Evolutionary conservation across 2,888 invertebrate species (phyloP).

Genomic region (Gymnosoma rotundatum): DNA sequence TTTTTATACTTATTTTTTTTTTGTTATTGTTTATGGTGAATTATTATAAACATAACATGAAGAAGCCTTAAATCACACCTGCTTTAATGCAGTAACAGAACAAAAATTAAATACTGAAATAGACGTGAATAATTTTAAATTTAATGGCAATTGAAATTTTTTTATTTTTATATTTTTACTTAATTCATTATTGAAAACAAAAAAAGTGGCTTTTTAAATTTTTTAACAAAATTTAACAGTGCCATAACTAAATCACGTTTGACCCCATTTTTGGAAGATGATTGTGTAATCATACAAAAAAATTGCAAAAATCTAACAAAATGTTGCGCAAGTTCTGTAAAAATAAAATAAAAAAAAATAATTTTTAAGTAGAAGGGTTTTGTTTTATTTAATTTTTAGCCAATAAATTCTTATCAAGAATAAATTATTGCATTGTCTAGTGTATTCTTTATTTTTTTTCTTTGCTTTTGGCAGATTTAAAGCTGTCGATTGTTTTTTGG

Average conservation of each 20-base stretch:
- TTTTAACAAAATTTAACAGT: constrained; percentile 22
- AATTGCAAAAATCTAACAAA: not conserved
- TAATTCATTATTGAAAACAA: constrained; percentile 5
- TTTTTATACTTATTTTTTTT: too few relatives aligned
- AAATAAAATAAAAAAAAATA: not conserved
- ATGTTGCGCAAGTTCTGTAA: not conserved
- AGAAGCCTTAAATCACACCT: too few relatives aligned
- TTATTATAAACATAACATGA: too few relatives aligned
- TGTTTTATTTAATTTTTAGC: not conserved
- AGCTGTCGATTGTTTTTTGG: not conserved
- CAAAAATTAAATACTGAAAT: too few relatives aligned
- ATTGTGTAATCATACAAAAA: constrained; percentile 6
- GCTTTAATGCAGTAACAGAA: too few relatives aligned
- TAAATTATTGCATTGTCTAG: not conserved
- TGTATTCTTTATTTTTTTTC: not conserved
- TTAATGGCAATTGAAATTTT: constrained; percentile 8
- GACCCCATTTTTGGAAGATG: constrained; percentile 49
- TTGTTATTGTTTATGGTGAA: too few relatives aligned
- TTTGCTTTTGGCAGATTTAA: not conserved
- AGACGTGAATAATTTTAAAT: not conserved
- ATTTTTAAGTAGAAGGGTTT: constrained; percentile 27
- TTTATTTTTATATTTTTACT: not conserved
- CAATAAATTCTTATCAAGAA: constrained; percentile 30
- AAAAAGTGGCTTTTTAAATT: constrained; percentile 21
- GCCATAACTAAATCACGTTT: constrained; percentile 64